Evolutionary conservation across 2,113 vertebrate genomes (phyloP).

Genomic region (Oreochromis spilurus): DNA sequence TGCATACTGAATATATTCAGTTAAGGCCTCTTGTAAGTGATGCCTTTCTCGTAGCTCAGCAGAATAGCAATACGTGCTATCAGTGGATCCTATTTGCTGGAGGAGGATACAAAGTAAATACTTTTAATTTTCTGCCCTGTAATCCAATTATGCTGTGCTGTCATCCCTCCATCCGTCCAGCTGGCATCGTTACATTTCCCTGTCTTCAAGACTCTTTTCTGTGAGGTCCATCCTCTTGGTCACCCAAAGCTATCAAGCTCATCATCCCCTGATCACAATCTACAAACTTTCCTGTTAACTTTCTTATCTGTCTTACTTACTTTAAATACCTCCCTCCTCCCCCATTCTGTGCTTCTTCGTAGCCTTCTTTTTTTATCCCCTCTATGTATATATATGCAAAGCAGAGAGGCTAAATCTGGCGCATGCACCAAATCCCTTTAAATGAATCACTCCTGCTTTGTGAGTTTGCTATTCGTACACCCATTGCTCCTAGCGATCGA

Average conservation of each 20-base stretch:
- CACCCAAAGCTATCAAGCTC: not conserved
- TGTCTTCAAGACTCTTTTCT: not conserved
- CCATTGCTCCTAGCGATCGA: slow-evolving; percentile 23
- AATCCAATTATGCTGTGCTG: slow-evolving; percentile 47
- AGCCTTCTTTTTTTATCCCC: slow-evolving; percentile 30
- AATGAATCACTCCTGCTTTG: slow-evolving; percentile 58
- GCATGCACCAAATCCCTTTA: slow-evolving; percentile 54
- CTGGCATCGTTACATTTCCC: slow-evolving; percentile 12
- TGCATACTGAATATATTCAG: not conserved
- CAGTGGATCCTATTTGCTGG: slow-evolving; percentile 11
- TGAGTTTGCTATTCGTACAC: slow-evolving; percentile 36
- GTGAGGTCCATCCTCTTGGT: not conserved
- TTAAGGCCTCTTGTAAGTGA: not conserved
- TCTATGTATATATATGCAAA: slow-evolving; percentile 38
- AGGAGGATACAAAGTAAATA: slow-evolving; percentile 28
- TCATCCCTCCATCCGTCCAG: slow-evolving; percentile 14
- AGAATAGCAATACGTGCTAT: not conserved
- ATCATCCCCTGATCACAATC: not conserved
- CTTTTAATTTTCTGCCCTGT: slow-evolving; percentile 50
- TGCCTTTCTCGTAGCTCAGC: not conserved
- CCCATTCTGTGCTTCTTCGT: not conserved
- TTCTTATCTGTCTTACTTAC: not conserved
- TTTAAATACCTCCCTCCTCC: not conserved
- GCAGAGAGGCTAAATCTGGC: slow-evolving; percentile 44
- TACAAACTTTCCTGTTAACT: not conserved